Percentiles rank a stretch among this genome's conserved stretches.
These are phyloP conservation scores for Lucinisca nassula DNA, from an alignment of 2,888 invertebrate species.

Conservation along the genomic window DNA sequence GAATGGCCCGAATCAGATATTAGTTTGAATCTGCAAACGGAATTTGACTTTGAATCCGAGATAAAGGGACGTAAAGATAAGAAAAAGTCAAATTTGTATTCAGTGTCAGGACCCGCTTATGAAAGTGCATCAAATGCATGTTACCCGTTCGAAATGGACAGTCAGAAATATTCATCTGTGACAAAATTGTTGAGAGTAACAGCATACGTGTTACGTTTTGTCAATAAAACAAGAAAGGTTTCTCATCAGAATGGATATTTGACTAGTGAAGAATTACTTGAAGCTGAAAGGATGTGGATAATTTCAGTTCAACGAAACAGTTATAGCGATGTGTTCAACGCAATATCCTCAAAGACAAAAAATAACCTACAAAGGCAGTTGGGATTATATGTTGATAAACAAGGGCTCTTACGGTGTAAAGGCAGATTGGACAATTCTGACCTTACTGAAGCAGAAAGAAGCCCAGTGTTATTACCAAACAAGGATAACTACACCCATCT, in stretches of 20 bases:
- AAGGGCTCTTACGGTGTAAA: slow-evolving; percentile 5
- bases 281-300: slow-evolving; percentile 12
- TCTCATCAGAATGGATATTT: background rate
- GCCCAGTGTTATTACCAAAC: slow-evolving; percentile 3
- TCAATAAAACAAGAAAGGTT: background rate
- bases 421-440: slow-evolving; percentile 21
- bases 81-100: background rate
- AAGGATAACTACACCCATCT: slow-evolving; percentile 17
- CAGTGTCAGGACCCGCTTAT: background rate
- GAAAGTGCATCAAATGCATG: background rate
- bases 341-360: background rate
- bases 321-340: slow-evolving; percentile 11
- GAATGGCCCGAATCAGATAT: background rate
- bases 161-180: slow-evolving; percentile 13
- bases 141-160: slow-evolving; percentile 28
- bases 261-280: slow-evolving; percentile 4
- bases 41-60: slow-evolving; percentile 4
- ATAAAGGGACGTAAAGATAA: background rate
- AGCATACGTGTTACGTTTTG: slow-evolving; percentile 1
- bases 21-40: background rate
- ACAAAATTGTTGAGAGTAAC: slow-evolving; percentile 25
- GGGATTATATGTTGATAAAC: background rate
- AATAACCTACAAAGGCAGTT: slow-evolving; percentile 24
- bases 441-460: background rate
- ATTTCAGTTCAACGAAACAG: background rate